Conservation (phyloP, 2,113 vertebrate species). For the Circaetus gallicus region DNA sequence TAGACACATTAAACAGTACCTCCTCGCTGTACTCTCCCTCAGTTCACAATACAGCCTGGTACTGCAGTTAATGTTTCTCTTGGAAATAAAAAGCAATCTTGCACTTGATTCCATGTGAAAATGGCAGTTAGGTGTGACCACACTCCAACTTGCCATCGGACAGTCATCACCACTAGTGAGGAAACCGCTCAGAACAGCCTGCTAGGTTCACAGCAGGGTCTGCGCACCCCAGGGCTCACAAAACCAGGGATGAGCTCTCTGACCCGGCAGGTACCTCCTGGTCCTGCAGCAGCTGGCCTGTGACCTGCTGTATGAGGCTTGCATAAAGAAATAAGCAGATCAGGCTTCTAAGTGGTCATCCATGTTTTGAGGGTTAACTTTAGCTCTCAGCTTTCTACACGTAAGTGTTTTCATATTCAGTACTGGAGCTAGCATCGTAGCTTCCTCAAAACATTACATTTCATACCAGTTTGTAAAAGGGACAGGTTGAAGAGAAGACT, state of each 20-base stretch:
- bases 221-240: not conserved
- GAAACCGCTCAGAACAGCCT: not conserved
- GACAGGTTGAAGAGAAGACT: not conserved
- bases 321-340: not conserved
- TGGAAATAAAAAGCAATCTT: not conserved
- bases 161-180: not conserved
- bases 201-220: not conserved
- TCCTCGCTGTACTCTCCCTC: not conserved
- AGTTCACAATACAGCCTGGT: not conserved
- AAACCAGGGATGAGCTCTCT: not conserved
- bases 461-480: not conserved
- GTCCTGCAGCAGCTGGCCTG: not conserved
- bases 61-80: not conserved
- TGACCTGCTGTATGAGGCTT: not conserved
- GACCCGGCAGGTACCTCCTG: not conserved
- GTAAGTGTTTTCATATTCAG: not conserved
- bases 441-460: not conserved
- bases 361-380: not conserved
- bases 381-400: not conserved
- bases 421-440: not conserved
- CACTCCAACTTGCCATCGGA: not conserved
- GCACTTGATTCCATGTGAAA: not conserved
- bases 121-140: not conserved
- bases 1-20: not conserved
- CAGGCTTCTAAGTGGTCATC: not conserved